Percentiles rank a stretch among this genome's conserved stretches.
Conservation (phyloP, 2,113 vertebrate species). For the Hemibagrus wyckioides region DNA sequence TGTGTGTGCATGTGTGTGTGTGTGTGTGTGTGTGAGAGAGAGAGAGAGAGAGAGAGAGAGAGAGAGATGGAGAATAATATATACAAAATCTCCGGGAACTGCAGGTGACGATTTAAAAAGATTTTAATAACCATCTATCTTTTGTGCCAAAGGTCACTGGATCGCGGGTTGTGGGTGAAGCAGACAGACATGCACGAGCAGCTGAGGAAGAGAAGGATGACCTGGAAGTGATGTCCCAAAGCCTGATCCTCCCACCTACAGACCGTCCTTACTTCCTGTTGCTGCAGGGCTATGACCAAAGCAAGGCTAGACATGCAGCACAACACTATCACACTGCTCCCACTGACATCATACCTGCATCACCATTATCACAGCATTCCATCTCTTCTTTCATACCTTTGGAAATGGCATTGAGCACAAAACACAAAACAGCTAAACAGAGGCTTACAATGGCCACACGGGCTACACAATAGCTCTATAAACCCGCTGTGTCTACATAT, state of each 20-base stretch:
- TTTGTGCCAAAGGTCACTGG: conserved; percentile 60
- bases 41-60: no score
- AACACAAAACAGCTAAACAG: conserved; percentile 69
- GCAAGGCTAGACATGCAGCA: conserved; percentile 76
- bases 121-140: neutral
- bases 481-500: conserved; percentile 65
- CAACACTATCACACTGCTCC: conserved; percentile 61
- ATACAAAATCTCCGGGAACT: neutral
- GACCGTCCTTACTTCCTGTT: conserved; percentile 88
- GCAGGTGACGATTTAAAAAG: neutral
- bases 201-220: conserved; percentile 72
- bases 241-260: conserved; percentile 86
- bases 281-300: conserved; percentile 87
- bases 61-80: neutral
- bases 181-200: conserved; percentile 59
- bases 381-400: conserved; percentile 70
- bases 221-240: conserved; percentile 87
- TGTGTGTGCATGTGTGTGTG: neutral
- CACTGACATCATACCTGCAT: conserved; percentile 76
- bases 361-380: conserved; percentile 73
- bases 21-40: no score
- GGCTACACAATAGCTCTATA: conserved; percentile 58
- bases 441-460: conserved; percentile 62
- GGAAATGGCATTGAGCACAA: conserved; percentile 65
- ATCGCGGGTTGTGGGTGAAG: conserved; percentile 63